Percentiles rank a stretch among this genome's conserved stretches.
Evolutionary conservation across 2,888 invertebrate genomes (phyloP).

Genomic region (Meiosimyza platycephala): DNA sequence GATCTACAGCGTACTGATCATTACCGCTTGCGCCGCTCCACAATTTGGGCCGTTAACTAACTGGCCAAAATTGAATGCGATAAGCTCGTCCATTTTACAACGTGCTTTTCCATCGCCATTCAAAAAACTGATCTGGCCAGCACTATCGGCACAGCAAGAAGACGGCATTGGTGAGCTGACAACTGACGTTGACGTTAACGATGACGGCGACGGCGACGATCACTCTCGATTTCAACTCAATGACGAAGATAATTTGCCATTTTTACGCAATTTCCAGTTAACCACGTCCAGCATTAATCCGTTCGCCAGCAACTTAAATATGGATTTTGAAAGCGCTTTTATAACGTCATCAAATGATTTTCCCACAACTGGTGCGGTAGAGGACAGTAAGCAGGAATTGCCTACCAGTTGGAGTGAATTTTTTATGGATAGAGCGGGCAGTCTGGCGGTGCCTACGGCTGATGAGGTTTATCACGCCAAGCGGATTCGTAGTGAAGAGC

Average conservation of each 20-base stretch:
- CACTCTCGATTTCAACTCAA: conserved; percentile 13
- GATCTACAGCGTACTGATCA: too few species aligned
- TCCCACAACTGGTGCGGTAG: conserved; percentile 1
- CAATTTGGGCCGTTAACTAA: too few species aligned
- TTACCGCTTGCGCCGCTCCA: too few species aligned
- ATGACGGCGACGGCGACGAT: background rate
- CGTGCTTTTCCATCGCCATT: too few species aligned
- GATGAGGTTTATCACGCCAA: conserved; percentile 36
- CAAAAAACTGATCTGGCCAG: too few species aligned
- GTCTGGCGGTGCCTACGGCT: conserved; percentile 22
- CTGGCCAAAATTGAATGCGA: too few species aligned
- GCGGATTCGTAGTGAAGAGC: conserved; percentile 22
- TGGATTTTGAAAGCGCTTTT: conserved; percentile 4
- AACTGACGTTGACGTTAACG: too few species aligned
- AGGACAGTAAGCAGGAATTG: conserved; percentile 6
- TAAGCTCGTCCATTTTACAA: too few species aligned
- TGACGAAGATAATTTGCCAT: conserved; percentile 6
- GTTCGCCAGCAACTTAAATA: conserved; percentile 20
- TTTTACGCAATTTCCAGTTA: conserved; percentile 15
- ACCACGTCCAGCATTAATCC: conserved; percentile 19
- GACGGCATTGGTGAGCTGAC: too few species aligned
- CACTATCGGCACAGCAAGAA: too few species aligned
- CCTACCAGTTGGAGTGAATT: background rate
- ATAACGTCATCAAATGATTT: too few species aligned
- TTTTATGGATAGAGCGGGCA: background rate